Evolutionary conservation across 2,888 invertebrate species (phyloP), one percentile per base, ranked within the genome.

Genomic region (Andrena trimmerana): DNA sequence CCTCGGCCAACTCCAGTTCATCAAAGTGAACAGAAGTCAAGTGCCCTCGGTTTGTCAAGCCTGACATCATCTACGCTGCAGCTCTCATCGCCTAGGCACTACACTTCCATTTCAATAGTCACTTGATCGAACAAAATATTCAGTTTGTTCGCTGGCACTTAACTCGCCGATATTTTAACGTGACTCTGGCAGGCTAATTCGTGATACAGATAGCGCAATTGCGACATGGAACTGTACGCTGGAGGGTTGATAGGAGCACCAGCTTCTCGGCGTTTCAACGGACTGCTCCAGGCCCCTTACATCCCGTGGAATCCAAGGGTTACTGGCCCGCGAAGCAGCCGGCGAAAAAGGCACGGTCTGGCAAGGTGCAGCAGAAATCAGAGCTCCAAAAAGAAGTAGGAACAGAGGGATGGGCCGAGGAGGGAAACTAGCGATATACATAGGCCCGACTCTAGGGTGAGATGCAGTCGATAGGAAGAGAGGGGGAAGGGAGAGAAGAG

Each of bases 321-420:
- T 59, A 42, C n/a, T 13, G 62, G 65, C 42, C 52, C 42, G n/a
- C 52, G 66, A 69, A 70, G 36, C 29, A 36, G 33, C 67, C 73
- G 77, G 77, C 62, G 78, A 29, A 50, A 57, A 27, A 50, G 24
- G 33, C 50, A 63, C 67, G 71, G 77, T 65, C 74, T 73, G 76
- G 76, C 76, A 67, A 83, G 72, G 66, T 71, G 75, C 84, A 89
- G 84, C 77, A 87, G 85, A 88, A 90, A 88, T 90, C 87, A 78
- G 81, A 77, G 71, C 72, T 71, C 50, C 81, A 76, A 83, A 84
- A 84, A 83, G 81, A 83, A 83, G 86, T 81, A 86, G 82, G 81
- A 84, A 72, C 75, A 70, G 24, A 36, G 31, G 54, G 13, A 57
- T 48, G 27, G 57, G 10, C 8, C 10, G 27, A 6, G 7, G 57